Conservation (phyloP, 2,888 invertebrate species). For the Drosophila neutralis region DNA sequence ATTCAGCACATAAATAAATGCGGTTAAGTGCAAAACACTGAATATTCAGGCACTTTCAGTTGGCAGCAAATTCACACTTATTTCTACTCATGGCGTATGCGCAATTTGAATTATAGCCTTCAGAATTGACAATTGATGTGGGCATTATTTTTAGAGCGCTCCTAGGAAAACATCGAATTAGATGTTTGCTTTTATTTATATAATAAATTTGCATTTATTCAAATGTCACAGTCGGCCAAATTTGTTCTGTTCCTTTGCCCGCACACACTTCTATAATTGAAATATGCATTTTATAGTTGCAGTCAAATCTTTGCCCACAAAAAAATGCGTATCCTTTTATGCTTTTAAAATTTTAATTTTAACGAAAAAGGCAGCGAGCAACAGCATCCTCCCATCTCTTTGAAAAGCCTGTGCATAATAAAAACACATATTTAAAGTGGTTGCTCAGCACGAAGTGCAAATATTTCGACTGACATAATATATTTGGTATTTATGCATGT, state of each 20-base stretch:
- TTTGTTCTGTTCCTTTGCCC: neutral
- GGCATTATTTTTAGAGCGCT: conserved; percentile 28
- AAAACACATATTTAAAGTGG: conserved; percentile 37
- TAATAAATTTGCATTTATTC: neutral
- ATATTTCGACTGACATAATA: neutral
- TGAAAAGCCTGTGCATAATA: conserved; percentile 6
- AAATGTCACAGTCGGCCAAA: too few relatives aligned
- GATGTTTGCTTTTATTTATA: neutral
- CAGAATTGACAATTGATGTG: conserved; percentile 29
- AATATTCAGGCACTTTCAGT: conserved; percentile 27
- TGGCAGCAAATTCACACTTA: conserved; percentile 49
- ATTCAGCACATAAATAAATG: conserved; percentile 57
- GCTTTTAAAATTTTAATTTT: neutral
- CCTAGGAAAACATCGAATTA: neutral
- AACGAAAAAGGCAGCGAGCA: neutral
- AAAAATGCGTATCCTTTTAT: neutral
- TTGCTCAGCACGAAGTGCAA: conserved; percentile 3
- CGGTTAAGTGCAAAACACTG: conserved; percentile 17
- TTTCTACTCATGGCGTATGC: conserved; percentile 50
- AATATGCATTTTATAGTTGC: neutral
- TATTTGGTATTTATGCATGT: neutral
- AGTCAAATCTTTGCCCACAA: neutral
- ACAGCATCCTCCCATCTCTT: neutral
- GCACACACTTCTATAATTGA: neutral
- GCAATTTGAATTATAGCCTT: conserved; percentile 43